Evolutionary conservation across 2,888 invertebrate species (phyloP), one percentile per base, ranked within the genome.

Genomic region (Rhogogaster chlorosoma): DNA sequence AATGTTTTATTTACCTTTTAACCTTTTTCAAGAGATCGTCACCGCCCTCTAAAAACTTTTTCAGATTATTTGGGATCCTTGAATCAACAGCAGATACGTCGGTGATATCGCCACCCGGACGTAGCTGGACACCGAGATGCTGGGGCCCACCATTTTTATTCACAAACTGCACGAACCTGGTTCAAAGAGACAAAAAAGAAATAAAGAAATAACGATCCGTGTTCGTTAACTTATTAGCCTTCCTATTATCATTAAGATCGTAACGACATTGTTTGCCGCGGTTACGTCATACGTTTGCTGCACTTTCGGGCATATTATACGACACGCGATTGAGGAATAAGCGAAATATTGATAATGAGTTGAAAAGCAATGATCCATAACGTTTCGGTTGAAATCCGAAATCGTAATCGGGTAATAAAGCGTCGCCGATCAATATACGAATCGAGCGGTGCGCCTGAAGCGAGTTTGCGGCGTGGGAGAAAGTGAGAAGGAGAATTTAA

Each of bases 131-230:
- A 2, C 97, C 97, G n/a, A 96, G 94, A n/a, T 96, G 95, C 84
- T 95, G 94, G 1, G 95, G 95, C 0, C 94, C 94, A 0, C 96
- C 95, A 70, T 94, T 94, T 88, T 95, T 94, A 36, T 94, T 94
- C 75, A 94, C 93, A 92, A 96, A 97, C 90, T 97, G 97, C 73
- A 97, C 95, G 88, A 96, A 95, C 90, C 97, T 96, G 87, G 10
- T 29, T 18, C 4, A n/a, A 32, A n/a, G 22, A 49, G 15, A 22
- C 4, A 36, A 80, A 29, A 61, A 42, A 80, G 22, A 3, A 38
- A 18, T 7, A 61, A n/a, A 57, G 2, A 9, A 26, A 18, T 49
- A 77, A 61, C 26, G 9, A 61, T 61, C 26, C 10, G 42, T 5
- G 6, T 32, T 38, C 36, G 9, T 73, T 22, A 18, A 32, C n/a